These are phyloP conservation scores for Spheniscus humboldti DNA, from an alignment of 2,797 vertebrate genomes.

Conservation along the genomic window DNA sequence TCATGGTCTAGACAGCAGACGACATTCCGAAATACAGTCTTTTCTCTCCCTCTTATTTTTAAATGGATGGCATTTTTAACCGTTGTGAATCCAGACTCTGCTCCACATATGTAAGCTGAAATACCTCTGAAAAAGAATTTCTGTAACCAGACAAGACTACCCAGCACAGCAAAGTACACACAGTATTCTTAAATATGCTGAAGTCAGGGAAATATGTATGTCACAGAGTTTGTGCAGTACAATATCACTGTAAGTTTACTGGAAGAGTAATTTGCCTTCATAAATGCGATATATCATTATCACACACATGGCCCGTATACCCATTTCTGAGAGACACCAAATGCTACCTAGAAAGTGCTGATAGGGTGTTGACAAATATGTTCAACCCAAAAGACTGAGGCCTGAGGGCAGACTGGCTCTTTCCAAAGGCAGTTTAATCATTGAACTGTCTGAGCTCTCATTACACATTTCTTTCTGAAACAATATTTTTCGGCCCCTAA, in stretches of 20 bases:
- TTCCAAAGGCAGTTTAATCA: constrained; percentile 2
- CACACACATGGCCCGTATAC: background rate
- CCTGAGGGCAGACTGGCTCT: background rate
- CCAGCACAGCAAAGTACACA: background rate
- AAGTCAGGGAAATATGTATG: background rate
- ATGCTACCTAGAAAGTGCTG: background rate
- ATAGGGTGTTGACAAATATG: background rate
- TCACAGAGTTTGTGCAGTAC: background rate
- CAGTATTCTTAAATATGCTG: background rate
- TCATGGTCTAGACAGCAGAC: background rate
- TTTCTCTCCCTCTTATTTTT: background rate
- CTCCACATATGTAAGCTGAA: background rate
- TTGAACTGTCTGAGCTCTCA: background rate
- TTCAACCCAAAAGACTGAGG: background rate
- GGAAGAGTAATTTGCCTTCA: background rate
- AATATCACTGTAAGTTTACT: background rate
- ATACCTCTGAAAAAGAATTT: background rate
- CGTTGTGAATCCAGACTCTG: background rate
- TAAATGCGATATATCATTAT: background rate
- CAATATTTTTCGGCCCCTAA: background rate
- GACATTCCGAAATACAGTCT: background rate
- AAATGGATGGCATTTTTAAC: background rate
- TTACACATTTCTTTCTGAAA: background rate
- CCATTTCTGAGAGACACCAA: background rate
- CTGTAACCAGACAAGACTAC: background rate